phyloP scores from a whole-genome alignment of 1,140 invertebrate species.

The Camponotus floridanus region DNA sequence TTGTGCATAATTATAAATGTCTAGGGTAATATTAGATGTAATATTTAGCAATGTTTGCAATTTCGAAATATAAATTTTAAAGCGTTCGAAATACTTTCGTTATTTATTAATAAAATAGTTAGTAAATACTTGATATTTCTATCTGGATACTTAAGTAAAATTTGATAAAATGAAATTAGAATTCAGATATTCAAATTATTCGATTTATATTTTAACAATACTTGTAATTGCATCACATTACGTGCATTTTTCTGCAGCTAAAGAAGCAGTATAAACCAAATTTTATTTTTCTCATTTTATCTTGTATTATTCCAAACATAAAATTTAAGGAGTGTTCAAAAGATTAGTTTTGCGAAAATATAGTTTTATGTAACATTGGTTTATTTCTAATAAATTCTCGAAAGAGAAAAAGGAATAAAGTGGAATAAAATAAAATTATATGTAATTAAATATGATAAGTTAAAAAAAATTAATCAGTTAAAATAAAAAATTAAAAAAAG shows the following conservation, averaged over 20 bases:
- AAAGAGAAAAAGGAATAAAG: background rate
- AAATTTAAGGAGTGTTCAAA: background rate
- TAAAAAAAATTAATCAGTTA: background rate
- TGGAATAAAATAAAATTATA: background rate
- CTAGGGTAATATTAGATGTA: too few species aligned
- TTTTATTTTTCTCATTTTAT: background rate
- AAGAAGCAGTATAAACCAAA: background rate
- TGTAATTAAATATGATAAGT: background rate
- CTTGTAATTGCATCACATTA: background rate
- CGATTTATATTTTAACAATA: background rate
- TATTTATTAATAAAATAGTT: background rate
- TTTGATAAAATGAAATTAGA: background rate
- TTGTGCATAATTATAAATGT: slow-evolving; percentile 13
- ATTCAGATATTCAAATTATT: background rate
- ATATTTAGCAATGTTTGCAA: background rate
- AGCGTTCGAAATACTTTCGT: background rate
- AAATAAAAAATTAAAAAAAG: background rate
- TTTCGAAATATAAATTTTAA: background rate
- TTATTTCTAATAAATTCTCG: background rate
- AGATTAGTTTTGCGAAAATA: background rate
- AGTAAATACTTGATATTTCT: background rate
- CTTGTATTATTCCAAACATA: background rate
- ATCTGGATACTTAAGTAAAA: background rate
- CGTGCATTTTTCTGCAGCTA: background rate
- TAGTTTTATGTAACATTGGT: background rate